A percentile compares a stretch with the other conserved stretches of the same genome.
These are phyloP conservation scores for Prionace glauca DNA, from an alignment of 2,797 vertebrate species.

Conservation along the genomic window DNA sequence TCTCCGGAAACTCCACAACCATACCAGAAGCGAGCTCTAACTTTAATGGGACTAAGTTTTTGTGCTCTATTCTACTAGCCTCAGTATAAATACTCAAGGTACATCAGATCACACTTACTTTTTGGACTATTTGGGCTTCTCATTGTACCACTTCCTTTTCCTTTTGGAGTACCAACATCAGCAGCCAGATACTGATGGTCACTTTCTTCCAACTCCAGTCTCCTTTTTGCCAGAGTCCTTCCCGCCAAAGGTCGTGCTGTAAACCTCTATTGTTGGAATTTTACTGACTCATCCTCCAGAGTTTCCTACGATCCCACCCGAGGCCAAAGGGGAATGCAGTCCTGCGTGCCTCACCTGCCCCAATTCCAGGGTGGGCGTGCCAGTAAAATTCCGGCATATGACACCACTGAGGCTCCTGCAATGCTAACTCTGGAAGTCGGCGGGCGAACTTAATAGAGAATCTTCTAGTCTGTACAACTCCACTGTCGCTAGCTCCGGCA, in stretches of 20 bases:
- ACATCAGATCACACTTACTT: constrained; percentile 60
- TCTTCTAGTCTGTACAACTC: background rate
- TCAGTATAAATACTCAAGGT: constrained; percentile 32
- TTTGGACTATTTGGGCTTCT: constrained; percentile 73
- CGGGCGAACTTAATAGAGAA: background rate
- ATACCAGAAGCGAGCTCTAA: background rate
- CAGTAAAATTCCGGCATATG: too few species aligned
- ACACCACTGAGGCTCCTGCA: background rate
- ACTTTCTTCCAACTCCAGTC: constrained; percentile 70
- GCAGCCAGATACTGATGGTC: constrained; percentile 72
- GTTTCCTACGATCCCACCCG: too few species aligned
- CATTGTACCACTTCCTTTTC: constrained; percentile 66
- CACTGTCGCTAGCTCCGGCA: background rate
- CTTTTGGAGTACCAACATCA: constrained; percentile 64
- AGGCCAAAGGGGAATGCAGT: too few species aligned
- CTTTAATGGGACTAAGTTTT: background rate
- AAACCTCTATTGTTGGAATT: too few species aligned
- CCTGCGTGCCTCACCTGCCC: too few species aligned
- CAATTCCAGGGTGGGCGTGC: too few species aligned
- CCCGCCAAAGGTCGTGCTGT: too few species aligned
- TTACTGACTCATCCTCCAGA: too few species aligned
- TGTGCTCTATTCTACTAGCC: background rate
- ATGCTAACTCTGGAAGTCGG: too few species aligned
- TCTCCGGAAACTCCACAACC: background rate
- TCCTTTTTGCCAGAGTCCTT: constrained; percentile 60